These are phyloP conservation scores for Menidia beryllina DNA, from an alignment of 2,113 vertebrate genomes.

Conservation along the genomic window DNA sequence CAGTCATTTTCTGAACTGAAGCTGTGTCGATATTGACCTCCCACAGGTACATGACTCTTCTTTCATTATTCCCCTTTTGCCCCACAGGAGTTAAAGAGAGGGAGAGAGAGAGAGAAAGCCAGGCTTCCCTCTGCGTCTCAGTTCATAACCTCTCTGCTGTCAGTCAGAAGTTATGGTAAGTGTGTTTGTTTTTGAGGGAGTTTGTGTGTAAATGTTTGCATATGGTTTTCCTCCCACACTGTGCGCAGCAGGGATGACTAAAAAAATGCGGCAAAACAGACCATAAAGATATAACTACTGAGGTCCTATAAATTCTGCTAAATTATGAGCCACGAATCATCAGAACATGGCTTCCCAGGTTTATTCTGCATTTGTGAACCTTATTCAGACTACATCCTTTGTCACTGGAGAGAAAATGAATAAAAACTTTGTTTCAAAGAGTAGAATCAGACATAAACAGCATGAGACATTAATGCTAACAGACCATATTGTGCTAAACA, in stretches of 20 bases:
- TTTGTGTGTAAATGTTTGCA: not conserved
- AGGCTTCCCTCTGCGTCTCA: conserved; percentile 24
- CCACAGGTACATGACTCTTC: conserved; percentile 58
- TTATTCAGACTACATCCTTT: not conserved
- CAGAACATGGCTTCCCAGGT: not conserved
- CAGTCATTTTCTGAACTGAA: conserved; percentile 65
- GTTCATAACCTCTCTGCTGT: conserved; percentile 52
- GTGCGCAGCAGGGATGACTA: not conserved
- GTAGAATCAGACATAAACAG: not conserved
- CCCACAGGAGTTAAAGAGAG: conserved; percentile 51
- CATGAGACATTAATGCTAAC: too few species aligned
- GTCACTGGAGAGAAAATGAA: not conserved
- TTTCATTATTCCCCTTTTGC: conserved; percentile 56
- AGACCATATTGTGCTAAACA: too few species aligned
- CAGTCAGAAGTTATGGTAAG: conserved; percentile 38
- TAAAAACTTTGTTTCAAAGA: not conserved
- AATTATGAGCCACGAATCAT: not conserved
- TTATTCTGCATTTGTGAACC: not conserved
- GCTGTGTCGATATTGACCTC: conserved; percentile 74
- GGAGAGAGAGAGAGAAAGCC: conserved; percentile 24
- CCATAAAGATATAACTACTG: too few species aligned
- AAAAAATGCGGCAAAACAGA: too few species aligned
- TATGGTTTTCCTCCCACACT: not conserved
- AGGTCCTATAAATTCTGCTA: too few species aligned
- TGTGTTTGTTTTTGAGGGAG: conserved; percentile 21